These are phyloP conservation scores for Acheta domesticus DNA, from an alignment of 2,888 invertebrate species.

Conservation along the genomic window DNA sequence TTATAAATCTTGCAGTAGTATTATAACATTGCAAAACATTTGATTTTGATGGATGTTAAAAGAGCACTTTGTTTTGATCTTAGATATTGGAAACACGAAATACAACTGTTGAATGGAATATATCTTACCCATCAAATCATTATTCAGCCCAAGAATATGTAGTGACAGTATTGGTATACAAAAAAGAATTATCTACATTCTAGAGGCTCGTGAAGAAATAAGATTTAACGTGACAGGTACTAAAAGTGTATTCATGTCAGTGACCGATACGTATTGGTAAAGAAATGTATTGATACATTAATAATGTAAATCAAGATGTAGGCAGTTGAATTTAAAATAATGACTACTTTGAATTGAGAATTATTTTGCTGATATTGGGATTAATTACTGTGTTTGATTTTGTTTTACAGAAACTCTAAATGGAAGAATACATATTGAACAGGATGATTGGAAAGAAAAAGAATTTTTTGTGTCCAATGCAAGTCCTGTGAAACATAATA, in stretches of 20 bases:
- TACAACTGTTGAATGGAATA: too few species aligned
- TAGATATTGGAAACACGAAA: too few species aligned
- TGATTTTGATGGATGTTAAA: too few species aligned
- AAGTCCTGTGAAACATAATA: slow-evolving; percentile 55
- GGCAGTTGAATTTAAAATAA: too few species aligned
- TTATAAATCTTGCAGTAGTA: background rate
- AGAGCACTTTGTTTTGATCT: too few species aligned
- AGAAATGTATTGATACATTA: background rate
- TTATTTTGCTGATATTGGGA: background rate
- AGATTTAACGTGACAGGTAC: background rate
- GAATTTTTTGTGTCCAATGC: slow-evolving; percentile 63
- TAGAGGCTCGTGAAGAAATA: background rate
- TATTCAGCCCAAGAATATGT: too few species aligned
- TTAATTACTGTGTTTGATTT: slow-evolving; percentile 12
- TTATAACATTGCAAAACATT: too few species aligned
- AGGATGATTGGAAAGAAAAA: slow-evolving; percentile 57
- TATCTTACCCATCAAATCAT: too few species aligned
- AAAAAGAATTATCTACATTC: too few species aligned
- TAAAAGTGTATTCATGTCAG: background rate
- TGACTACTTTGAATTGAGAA: background rate
- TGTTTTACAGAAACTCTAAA: slow-evolving; percentile 59
- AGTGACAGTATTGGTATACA: too few species aligned
- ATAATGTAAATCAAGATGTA: background rate
- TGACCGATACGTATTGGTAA: background rate
- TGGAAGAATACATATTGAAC: slow-evolving; percentile 63